Evolutionary conservation across 2,888 invertebrate genomes (phyloP).

Genomic region (Drosophila maculinotata): DNA sequence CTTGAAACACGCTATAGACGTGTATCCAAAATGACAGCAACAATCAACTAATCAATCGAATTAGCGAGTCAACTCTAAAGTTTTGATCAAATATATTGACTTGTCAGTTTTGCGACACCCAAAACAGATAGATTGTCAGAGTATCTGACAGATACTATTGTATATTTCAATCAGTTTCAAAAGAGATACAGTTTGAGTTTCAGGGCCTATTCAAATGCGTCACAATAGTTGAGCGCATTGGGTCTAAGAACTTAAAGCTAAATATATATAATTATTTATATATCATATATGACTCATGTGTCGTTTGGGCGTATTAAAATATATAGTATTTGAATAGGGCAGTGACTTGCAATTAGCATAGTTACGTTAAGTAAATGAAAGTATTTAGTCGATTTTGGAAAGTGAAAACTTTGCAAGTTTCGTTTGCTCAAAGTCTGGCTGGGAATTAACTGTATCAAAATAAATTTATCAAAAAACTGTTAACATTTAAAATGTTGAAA

Average conservation of each 20-base stretch:
- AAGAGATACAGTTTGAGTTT: neutral
- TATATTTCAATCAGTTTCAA: neutral
- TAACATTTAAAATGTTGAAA: no score
- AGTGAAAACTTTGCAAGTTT: conserved; percentile 6
- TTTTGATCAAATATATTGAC: conserved; percentile 47
- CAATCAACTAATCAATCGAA: conserved; percentile 52
- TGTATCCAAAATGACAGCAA: conserved; percentile 26
- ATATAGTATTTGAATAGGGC: neutral
- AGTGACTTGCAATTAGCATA: conserved; percentile 33
- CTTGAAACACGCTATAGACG: conserved; percentile 1
- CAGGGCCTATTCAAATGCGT: conserved; percentile 10
- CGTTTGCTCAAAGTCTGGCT: neutral
- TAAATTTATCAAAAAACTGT: no score
- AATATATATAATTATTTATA: conserved; percentile 12
- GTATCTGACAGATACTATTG: conserved; percentile 4
- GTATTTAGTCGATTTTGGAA: conserved; percentile 8
- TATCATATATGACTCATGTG: conserved; percentile 32
- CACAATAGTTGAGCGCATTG: conserved; percentile 9
- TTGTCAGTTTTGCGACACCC: conserved; percentile 27
- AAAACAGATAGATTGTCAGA: neutral
- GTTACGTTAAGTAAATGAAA: conserved; percentile 29
- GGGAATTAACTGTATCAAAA: neutral
- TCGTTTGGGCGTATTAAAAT: neutral
- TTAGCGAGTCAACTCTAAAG: conserved; percentile 60
- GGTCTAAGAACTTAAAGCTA: conserved; percentile 17